Base-by-base conservation (phyloP, 2,797 vertebrate genomes). In the Sorex maritimensis region DNA sequence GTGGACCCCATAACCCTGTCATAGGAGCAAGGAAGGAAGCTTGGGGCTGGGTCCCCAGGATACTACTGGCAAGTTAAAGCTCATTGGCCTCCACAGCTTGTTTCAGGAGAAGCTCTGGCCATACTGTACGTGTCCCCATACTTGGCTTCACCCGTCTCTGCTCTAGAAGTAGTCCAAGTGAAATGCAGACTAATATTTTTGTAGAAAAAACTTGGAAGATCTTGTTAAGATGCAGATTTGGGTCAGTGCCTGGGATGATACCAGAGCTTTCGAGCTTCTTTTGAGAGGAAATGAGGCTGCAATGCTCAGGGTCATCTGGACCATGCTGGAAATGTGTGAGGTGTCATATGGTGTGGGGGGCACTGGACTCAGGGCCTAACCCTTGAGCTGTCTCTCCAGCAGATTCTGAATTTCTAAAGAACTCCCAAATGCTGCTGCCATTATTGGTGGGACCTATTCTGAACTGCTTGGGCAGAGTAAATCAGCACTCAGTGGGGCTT, bases 361-460 rank as follows among this genome's bases (percentile, higher is more conserved):
- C 52, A 55, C 13, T 55, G 52, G 52, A 55, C 52, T 55, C 52
- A 55, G 52, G 52, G 41, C 17, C 52, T 55, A 55, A 12, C 3
- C 52, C 52, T 17, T 55, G 52, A 55, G 14, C 17, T 55, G 17
- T 55, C 52, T 14, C 52, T 17, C 52, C 12, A 55, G 12, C 52
- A 81, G 55, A 68, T 28, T 83, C 38, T 89, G n/a, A 28, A 74
- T 85, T 85, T 95, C 55, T 88, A 69, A 81, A 71, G 71, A 44
- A 72, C 12, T 79, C 49, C 74, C 46, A 55, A 28, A 34, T 28
- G 26, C 73, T 10, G 55, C 34, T 74, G 9, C 82, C 44, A 44
- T 34, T 15, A 67, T 44, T 1, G 52, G 41, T 17, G 23, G 28
- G 6, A 46, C 71, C 38, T 6, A 55, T 23, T 78, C 63, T 77